Conservation (phyloP, 2,113 vertebrate genomes). For the Junco hyemalis region DNA sequence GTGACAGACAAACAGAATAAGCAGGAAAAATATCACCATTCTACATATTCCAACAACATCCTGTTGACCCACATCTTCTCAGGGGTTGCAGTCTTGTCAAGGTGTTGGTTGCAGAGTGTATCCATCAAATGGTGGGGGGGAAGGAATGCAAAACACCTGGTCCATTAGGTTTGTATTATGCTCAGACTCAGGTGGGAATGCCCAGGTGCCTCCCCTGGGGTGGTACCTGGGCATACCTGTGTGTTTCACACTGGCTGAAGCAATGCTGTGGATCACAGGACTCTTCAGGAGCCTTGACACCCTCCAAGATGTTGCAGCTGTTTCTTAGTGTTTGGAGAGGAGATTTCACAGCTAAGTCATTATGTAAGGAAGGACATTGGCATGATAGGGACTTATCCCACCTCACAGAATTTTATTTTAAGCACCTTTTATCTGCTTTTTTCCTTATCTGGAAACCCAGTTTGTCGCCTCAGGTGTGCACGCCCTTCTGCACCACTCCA, state of each 20-base stretch:
- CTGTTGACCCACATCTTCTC: neutral
- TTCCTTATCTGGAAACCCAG: neutral
- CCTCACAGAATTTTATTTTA: neutral
- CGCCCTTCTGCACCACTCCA: accelerated
- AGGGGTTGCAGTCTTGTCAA: neutral
- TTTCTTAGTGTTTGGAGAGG: neutral
- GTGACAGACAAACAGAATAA: neutral
- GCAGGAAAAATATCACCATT: neutral
- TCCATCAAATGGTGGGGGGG: neutral
- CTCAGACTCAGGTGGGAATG: neutral
- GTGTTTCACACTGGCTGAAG: neutral
- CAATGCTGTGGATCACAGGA: neutral
- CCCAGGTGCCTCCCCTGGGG: neutral
- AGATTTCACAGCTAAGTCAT: neutral
- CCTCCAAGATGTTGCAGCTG: neutral
- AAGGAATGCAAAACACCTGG: neutral
- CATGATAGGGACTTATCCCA: neutral
- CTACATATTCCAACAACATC: neutral
- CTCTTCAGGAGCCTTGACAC: neutral
- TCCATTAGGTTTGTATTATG: neutral
- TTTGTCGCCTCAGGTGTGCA: neutral
- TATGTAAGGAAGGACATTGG: neutral
- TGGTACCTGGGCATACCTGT: too few species aligned
- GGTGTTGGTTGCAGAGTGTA: neutral
- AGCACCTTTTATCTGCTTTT: neutral